A percentile compares a stretch with the other conserved stretches of the same genome.
Conservation (phyloP, 53 echinoderm and acorn worm species). For the Paelopatides confundens region DNA sequence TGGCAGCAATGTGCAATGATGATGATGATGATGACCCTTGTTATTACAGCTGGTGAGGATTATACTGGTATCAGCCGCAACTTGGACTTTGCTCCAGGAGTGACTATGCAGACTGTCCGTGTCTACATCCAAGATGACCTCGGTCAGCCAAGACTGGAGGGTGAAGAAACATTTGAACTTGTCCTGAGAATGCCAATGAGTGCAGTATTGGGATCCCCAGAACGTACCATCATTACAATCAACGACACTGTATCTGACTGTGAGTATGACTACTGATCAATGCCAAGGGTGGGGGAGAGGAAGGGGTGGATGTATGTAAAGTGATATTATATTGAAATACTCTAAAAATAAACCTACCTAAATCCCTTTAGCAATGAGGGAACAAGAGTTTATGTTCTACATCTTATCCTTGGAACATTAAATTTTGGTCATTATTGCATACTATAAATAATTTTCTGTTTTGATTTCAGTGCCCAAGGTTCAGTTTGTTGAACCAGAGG, state of each 20-base stretch:
- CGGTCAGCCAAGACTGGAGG: constrained; percentile 96
- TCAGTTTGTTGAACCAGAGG: constrained; percentile 81
- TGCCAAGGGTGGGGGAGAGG: too few species aligned
- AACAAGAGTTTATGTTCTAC: too few species aligned
- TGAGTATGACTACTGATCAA: too few species aligned
- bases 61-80: constrained; percentile 98
- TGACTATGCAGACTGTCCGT: constrained; percentile 96
- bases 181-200: constrained; percentile 98
- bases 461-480: constrained; percentile 89
- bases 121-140: constrained; percentile 97
- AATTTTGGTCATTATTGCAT: too few species aligned
- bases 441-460: neutral
- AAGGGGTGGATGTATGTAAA: too few species aligned
- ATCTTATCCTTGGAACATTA: too few species aligned
- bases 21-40: neutral
- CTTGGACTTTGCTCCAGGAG: constrained; percentile 97
- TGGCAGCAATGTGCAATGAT: too few species aligned
- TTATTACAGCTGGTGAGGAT: constrained; percentile 85
- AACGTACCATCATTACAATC: constrained; percentile 83
- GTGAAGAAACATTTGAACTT: constrained; percentile 95
- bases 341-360: too few species aligned
- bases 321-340: too few species aligned
- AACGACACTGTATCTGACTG: constrained; percentile 97
- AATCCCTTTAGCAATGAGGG: too few species aligned
- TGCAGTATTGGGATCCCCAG: constrained; percentile 88